phyloP scores from a whole-genome alignment of 2,113 vertebrate genomes.

The Phalacrocorax aristotelis region DNA sequence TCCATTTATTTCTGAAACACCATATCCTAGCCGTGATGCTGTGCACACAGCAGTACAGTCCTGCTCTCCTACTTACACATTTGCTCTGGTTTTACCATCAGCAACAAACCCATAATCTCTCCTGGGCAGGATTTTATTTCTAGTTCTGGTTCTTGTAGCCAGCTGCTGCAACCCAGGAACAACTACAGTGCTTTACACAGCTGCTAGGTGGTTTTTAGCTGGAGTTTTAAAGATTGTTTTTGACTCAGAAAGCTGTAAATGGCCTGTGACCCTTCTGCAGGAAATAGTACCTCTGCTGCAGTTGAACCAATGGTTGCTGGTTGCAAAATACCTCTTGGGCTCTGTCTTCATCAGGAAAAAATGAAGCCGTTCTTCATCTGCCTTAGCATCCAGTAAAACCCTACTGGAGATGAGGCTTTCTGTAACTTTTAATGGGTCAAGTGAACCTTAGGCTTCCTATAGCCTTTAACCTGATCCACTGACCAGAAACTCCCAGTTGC shows the following conservation, averaged over 20 bases:
- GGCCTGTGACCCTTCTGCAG: not conserved
- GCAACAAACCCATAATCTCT: not conserved
- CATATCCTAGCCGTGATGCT: rapidly evolving
- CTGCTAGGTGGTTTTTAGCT: not conserved
- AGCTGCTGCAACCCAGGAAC: not conserved
- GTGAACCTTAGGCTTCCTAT: not conserved
- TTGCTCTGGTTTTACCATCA: constrained; percentile 36
- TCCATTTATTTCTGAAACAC: not conserved
- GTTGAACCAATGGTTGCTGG: not conserved
- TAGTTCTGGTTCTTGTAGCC: not conserved
- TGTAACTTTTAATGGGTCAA: not conserved
- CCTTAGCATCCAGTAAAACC: not conserved
- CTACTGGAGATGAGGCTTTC: not conserved
- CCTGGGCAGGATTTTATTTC: constrained; percentile 15
- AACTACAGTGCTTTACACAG: not conserved
- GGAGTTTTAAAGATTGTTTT: not conserved
- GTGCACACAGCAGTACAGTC: no score
- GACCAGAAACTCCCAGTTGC: not conserved
- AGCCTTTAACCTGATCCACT: not conserved
- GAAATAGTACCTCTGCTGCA: not conserved
- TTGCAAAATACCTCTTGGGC: not conserved
- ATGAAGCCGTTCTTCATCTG: not conserved
- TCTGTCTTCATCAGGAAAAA: not conserved
- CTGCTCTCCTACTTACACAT: not conserved
- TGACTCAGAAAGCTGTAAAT: not conserved